phyloP scores from a whole-genome alignment of 2,888 invertebrate genomes.

The Dryobotodes eremita region DNA sequence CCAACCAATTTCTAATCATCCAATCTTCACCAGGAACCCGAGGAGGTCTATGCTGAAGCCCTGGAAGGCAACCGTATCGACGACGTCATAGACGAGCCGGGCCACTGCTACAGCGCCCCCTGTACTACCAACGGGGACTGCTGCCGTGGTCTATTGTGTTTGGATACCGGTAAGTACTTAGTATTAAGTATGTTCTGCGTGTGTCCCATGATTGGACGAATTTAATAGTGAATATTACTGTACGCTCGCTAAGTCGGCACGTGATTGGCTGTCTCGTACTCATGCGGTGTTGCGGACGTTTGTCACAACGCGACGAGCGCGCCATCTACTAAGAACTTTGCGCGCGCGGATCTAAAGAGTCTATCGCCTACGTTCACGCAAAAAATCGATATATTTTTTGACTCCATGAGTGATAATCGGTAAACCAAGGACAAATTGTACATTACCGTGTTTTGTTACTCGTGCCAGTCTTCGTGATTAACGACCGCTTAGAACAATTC shows the following conservation, averaged over 20 bases:
- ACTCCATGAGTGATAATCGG: no score
- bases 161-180: conserved; percentile 87
- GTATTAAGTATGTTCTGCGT: not conserved
- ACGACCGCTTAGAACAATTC: no score
- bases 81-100: conserved; percentile 91
- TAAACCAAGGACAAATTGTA: no score
- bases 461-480: no score
- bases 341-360: no score
- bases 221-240: not conserved
- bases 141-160: conserved; percentile 95
- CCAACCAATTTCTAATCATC: not conserved
- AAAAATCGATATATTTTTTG: no score
- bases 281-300: no score
- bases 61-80: conserved; percentile 88
- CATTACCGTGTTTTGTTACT: no score
- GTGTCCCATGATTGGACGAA: not conserved
- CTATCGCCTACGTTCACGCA: no score
- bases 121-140: conserved; percentile 96
- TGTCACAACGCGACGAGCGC: no score
- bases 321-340: no score
- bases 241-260: not conserved
- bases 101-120: conserved; percentile 94
- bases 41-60: conserved; percentile 85
- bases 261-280: no score
- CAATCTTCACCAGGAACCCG: conserved; percentile 78